A percentile compares a stretch with the other conserved stretches of the same genome.
Evolutionary conservation across 2,113 vertebrate genomes (phyloP).

Genomic region (Rhinoptilus africanus): DNA sequence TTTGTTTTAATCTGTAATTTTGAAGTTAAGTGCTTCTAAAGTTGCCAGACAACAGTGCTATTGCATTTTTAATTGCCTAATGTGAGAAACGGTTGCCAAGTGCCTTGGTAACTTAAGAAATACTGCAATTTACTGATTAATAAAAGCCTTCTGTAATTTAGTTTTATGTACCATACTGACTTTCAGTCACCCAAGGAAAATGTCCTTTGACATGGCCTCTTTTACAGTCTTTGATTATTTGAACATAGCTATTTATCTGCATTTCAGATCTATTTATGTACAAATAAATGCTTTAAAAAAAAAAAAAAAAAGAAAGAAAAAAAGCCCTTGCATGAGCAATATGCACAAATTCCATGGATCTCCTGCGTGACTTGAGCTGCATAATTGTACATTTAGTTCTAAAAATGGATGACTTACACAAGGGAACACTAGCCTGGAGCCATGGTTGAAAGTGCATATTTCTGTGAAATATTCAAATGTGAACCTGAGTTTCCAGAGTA

Average conservation of each 20-base stretch:
- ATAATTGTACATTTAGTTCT: conserved; percentile 56
- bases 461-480: conserved; percentile 36
- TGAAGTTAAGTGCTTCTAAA: conserved; percentile 12
- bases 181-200: conserved; percentile 9
- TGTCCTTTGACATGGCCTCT: conserved; percentile 21
- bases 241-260: not conserved
- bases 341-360: conserved; percentile 32
- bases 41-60: not conserved
- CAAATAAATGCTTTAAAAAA: not conserved
- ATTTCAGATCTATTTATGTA: conserved; percentile 32
- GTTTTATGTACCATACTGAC: not conserved
- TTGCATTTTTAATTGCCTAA: conserved; percentile 27
- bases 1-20: conserved; percentile 17
- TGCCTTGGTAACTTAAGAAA: conserved; percentile 18
- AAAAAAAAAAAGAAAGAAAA: not conserved
- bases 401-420: conserved; percentile 60
- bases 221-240: not conserved
- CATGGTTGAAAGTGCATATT: conserved; percentile 12
- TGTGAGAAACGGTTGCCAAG: conserved; percentile 14
- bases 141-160: conserved; percentile 3
- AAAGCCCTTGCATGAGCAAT: not conserved
- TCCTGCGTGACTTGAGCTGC: conserved; percentile 50
- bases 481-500: not conserved
- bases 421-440: conserved; percentile 49
- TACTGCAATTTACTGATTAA: conserved; percentile 47